Percentiles rank a stretch among this genome's conserved stretches.
Conservation (phyloP, 2,113 vertebrate species). For the Amphiprion ocellaris region DNA sequence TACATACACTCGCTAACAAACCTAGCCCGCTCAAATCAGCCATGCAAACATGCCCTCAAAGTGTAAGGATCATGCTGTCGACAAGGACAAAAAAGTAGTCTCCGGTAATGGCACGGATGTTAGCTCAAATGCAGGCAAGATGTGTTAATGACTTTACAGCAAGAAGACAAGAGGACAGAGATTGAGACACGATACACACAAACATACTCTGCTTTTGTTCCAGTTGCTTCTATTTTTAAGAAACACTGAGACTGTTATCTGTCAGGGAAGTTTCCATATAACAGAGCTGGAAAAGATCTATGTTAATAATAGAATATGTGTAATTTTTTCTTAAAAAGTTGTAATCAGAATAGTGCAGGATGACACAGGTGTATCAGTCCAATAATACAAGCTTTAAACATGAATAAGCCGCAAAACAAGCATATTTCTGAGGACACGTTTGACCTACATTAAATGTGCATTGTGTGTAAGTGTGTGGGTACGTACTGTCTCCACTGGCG, state of each 20-base stretch:
- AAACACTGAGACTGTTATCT: neutral
- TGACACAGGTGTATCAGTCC: neutral
- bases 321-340: neutral
- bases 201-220: neutral
- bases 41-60: slow-evolving; percentile 42
- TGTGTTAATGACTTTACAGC: slow-evolving; percentile 30
- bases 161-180: neutral
- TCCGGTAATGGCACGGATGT: slow-evolving; percentile 12
- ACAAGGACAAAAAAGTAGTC: slow-evolving; percentile 26
- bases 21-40: slow-evolving; percentile 54
- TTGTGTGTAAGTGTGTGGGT: neutral
- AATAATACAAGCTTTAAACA: neutral
- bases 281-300: neutral
- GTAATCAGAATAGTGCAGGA: neutral
- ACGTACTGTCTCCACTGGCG: neutral
- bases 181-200: neutral
- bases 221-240: neutral
- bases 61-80: slow-evolving; percentile 36
- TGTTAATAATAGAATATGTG: neutral
- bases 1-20: slow-evolving; percentile 61
- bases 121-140: neutral
- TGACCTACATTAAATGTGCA: slow-evolving; percentile 19
- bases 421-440: slow-evolving; percentile 11
- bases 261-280: neutral
- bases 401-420: neutral